Conservation (phyloP, 2,888 invertebrate genomes). For the Antitype chi region DNA sequence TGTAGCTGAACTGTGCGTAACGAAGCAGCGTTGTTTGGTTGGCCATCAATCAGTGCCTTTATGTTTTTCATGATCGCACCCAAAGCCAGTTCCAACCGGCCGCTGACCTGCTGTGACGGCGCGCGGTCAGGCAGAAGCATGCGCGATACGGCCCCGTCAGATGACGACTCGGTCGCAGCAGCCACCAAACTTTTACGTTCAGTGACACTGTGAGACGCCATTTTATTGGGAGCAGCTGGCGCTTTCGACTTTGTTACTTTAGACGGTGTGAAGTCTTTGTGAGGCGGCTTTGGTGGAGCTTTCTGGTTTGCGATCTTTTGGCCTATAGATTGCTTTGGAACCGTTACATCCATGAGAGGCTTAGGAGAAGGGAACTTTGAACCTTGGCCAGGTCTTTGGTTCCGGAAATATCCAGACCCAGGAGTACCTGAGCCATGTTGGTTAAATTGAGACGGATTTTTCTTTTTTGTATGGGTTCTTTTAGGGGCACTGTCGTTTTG, state of each 20-base stretch:
- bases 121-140: constrained; percentile 70
- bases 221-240: constrained; percentile 65
- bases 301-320: constrained; percentile 59
- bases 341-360: constrained; percentile 53
- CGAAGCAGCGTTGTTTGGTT: constrained; percentile 38
- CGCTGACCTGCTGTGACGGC: constrained; percentile 75
- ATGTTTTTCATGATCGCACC: constrained; percentile 80
- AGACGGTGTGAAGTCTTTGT: constrained; percentile 69
- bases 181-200: constrained; percentile 67
- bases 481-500: constrained; percentile 70
- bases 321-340: constrained; percentile 60
- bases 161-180: constrained; percentile 47
- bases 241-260: constrained; percentile 73
- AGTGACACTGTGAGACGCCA: constrained; percentile 60
- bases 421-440: constrained; percentile 38
- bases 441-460: constrained; percentile 52
- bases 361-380: constrained; percentile 34
- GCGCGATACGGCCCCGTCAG: constrained; percentile 40
- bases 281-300: constrained; percentile 32
- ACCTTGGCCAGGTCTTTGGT: constrained; percentile 42
- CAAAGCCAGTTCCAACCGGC: constrained; percentile 83
- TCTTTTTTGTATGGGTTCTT: constrained; percentile 65
- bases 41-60: constrained; percentile 59
- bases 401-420: constrained; percentile 47
- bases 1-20: constrained; percentile 58